A percentile compares a stretch with the other conserved stretches of the same genome.
phyloP scores from a whole-genome alignment of 2,797 vertebrate genomes.

The Ceyx erithaca region DNA sequence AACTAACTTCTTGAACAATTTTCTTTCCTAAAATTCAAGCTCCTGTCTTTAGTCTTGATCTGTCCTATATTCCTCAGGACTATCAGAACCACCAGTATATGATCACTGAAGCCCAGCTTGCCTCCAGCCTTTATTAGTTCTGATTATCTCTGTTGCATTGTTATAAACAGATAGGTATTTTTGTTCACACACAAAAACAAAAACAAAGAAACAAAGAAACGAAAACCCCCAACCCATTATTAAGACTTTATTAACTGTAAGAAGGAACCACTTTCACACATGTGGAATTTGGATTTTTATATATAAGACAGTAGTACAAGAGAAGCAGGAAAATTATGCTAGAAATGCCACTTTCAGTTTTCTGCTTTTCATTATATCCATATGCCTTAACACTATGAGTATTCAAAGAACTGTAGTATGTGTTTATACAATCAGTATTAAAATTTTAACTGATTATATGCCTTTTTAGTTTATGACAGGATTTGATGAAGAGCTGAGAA shows the following conservation, averaged over 20 bases:
- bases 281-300: not conserved
- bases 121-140: too few relatives aligned
- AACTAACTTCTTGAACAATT: not conserved
- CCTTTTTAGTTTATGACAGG: not conserved
- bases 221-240: not conserved
- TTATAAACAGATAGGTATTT: not conserved
- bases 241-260: not conserved
- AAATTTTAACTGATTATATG: not conserved
- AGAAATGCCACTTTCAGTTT: not conserved
- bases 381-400: not conserved
- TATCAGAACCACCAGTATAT: not conserved
- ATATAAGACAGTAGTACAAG: not conserved
- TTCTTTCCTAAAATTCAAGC: not conserved
- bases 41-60: fast-evolving
- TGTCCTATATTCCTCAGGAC: not conserved
- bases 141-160: not conserved
- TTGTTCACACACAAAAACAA: not conserved
- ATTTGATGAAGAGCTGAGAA: not conserved
- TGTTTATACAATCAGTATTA: not conserved
- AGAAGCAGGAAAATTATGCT: not conserved
- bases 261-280: not conserved
- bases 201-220: too few relatives aligned
- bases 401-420: not conserved
- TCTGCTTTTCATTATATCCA: not conserved
- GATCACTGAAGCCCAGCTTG: not conserved